These are phyloP conservation scores for Akabosia matsudoensis DNA, from an alignment of 1,140 invertebrate species.

Conservation along the genomic window DNA sequence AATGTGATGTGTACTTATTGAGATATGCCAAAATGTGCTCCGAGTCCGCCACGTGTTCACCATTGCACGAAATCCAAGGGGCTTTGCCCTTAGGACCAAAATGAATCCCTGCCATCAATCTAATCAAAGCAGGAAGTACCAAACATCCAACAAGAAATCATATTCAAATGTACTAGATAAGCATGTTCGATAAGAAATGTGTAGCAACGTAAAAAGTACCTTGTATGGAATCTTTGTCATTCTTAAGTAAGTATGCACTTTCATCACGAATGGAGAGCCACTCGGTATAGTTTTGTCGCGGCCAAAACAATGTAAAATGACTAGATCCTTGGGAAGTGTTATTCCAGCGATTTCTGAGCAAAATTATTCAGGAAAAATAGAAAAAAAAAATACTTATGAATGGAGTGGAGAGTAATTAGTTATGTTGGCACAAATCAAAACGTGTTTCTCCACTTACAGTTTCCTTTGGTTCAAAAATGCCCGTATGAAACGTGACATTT, in stretches of 20 bases:
- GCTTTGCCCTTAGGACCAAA: slow-evolving; percentile 49
- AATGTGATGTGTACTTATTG: not conserved
- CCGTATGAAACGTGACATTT: not conserved
- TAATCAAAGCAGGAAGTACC: not conserved
- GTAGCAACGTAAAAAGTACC: not conserved
- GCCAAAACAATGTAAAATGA: slow-evolving; percentile 18
- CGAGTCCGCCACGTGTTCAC: slow-evolving; percentile 52
- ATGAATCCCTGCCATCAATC: slow-evolving; percentile 28
- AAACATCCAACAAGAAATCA: not conserved
- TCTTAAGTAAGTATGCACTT: slow-evolving; percentile 14
- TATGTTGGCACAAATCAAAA: too few relatives aligned
- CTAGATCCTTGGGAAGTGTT: slow-evolving; percentile 14
- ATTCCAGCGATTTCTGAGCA: not conserved
- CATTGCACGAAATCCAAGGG: slow-evolving; percentile 55
- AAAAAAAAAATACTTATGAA: too few relatives aligned
- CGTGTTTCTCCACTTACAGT: not conserved
- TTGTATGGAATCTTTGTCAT: slow-evolving; percentile 15
- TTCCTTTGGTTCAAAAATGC: not conserved
- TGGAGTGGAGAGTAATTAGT: too few relatives aligned
- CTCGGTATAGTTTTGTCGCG: slow-evolving; percentile 4
- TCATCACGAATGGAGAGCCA: slow-evolving; percentile 15
- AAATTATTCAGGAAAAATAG: not conserved
- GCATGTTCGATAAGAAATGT: not conserved
- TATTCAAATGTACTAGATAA: not conserved
- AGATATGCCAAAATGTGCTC: slow-evolving; percentile 53